These are phyloP conservation scores for Drosophila monieri DNA, from an alignment of 2,888 invertebrate genomes.

Conservation along the genomic window DNA sequence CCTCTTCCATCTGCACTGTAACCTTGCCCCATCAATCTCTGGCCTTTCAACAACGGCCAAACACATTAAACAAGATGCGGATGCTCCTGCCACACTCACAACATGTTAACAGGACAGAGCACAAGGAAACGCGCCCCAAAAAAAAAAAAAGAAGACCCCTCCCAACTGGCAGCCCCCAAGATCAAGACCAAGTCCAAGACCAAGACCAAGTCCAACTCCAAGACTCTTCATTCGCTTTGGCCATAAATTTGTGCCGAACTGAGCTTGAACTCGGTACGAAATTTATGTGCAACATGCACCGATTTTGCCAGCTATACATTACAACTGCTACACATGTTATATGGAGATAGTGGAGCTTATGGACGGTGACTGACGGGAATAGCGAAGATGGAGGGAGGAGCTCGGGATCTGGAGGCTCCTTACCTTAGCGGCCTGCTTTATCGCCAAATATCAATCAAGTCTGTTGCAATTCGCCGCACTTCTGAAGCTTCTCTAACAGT, in stretches of 20 bases:
- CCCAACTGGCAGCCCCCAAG: not conserved
- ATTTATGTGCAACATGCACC: constrained; percentile 76
- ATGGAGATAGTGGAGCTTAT: constrained; percentile 35
- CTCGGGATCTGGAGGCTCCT: constrained; percentile 30
- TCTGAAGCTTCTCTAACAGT: constrained; percentile 16
- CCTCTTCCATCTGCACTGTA: constrained; percentile 17
- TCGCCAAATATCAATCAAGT: constrained; percentile 74
- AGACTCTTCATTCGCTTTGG: constrained; percentile 48
- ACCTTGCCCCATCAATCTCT: constrained; percentile 38
- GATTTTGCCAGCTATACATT: constrained; percentile 70
- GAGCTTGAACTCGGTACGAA: constrained; percentile 71
- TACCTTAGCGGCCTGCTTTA: constrained; percentile 68
- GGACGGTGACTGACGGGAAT: constrained; percentile 15
- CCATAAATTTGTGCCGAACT: constrained; percentile 70
- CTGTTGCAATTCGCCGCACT: constrained; percentile 56
- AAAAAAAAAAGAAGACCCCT: constrained; percentile 7
- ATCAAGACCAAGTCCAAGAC: constrained; percentile 2
- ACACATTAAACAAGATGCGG: constrained; percentile 33
- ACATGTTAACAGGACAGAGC: constrained; percentile 69
- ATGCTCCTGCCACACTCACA: constrained; percentile 40
- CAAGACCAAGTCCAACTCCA: constrained; percentile 23
- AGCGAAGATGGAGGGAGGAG: not conserved
- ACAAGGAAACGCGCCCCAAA: constrained; percentile 66
- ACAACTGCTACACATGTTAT: constrained; percentile 53
- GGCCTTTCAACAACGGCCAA: constrained; percentile 18